Evolutionary conservation across 1,140 invertebrate genomes (phyloP), one percentile per base, ranked within the genome.

Genomic region (Mya arenaria): DNA sequence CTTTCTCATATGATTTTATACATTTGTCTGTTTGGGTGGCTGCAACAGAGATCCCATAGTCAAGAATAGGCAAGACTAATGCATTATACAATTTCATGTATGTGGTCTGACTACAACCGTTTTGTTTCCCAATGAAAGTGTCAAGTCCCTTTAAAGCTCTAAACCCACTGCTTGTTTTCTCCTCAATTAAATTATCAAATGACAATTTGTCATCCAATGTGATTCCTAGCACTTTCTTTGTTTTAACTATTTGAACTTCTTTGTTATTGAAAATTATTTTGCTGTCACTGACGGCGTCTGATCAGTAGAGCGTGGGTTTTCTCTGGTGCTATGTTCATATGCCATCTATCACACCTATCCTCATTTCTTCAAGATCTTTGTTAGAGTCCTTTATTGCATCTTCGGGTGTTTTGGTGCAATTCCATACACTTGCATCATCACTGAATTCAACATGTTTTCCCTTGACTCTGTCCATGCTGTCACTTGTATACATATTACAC

Each of bases 401-500:
- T 1, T 37, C n/a, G 32, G 17, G 3, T 25, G 1, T 23, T 3
- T 8, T 13, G 4, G 4, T 1, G 23, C 63, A 36, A 23, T 66
- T 39, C 32, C 8, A 66, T 2, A 66, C 1, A 30, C 63, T 37
- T 5, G 32, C 63, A 66, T 66, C 63, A 39, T 66, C 63, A 2
- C 30, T 36, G n/a, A 10, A 48, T 48, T 69, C 66, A 44, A 23
- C 25, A 48, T 69, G 66, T 13, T 69, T 41, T 1, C 66, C 19
- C 3, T 4, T 10, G 17, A 69, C 66, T 8, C 23, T 28, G 13
- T 69, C 13, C 66, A 69, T 13, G 48, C 10, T 2, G 23, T 69
- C 66, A 48, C 25, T 69, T 5, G 66, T 48, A 48, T 69, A 69
- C n/a, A 69, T 8, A 28, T 69, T 69, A 48, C 66, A 69, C 4